Percentiles rank a stretch among this genome's conserved stretches.
These are phyloP conservation scores for Sarcophilus harrisii DNA, from an alignment of 2,797 vertebrate species.

Conservation along the genomic window DNA sequence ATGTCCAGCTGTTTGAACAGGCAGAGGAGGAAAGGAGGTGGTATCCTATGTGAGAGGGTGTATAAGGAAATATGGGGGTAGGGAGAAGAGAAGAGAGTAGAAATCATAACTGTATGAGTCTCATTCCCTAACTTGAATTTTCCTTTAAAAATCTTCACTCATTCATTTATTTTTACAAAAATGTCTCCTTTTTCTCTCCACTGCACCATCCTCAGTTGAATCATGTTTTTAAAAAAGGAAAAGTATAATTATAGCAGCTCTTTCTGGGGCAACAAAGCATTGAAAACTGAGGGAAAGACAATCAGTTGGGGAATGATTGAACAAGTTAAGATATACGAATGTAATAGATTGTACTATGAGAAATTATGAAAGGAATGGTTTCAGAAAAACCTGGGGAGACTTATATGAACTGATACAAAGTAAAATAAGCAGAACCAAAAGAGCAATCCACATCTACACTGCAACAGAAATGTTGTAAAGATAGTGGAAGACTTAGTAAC, in stretches of 20 bases:
- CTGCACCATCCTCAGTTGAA: background rate
- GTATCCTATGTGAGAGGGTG: background rate
- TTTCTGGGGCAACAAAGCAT: background rate
- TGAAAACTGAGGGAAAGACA: background rate
- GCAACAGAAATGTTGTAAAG: background rate
- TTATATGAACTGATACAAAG: background rate
- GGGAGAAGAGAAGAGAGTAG: background rate
- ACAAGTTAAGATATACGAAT: background rate
- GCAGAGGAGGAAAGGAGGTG: background rate
- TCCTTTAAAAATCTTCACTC: background rate
- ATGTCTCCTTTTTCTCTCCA: background rate
- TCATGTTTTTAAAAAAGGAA: background rate
- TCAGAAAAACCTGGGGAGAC: background rate
- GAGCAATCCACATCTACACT: background rate
- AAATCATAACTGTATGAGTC: background rate
- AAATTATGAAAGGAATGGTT: background rate
- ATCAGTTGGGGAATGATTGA: background rate
- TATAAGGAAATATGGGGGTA: background rate
- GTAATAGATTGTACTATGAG: background rate
- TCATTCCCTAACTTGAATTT: background rate
- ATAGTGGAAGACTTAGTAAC: background rate
- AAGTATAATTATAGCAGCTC: background rate
- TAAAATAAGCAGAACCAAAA: background rate
- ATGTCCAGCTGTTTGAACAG: background rate
- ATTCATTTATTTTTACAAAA: background rate